phyloP scores from a whole-genome alignment of 1,140 invertebrate species.

The Physella acuta region DNA sequence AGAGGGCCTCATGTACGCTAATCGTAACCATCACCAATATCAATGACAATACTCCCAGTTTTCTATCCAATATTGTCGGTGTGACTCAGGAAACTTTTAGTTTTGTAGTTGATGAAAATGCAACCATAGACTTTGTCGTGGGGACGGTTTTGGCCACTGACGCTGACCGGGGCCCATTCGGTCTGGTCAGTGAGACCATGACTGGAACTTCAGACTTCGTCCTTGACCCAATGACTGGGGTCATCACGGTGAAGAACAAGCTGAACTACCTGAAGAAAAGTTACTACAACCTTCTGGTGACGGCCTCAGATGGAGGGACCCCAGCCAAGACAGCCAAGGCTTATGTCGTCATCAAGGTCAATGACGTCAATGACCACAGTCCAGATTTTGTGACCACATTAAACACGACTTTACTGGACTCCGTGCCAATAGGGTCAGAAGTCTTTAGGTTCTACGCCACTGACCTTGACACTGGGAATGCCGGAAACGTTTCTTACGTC shows the following conservation, averaged over 20 bases:
- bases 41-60: conserved; percentile 5
- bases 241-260: neutral
- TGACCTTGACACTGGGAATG: conserved; percentile 10
- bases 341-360: conserved; percentile 1
- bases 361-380: conserved; percentile 11
- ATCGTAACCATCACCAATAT: neutral
- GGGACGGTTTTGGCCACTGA: conserved; percentile 7
- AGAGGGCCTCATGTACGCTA: conserved; percentile 3
- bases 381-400: neutral
- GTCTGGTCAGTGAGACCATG: neutral
- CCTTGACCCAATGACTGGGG: neutral
- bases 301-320: neutral
- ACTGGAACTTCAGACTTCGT: neutral
- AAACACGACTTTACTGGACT: neutral
- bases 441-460: conserved; percentile 4
- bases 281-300: neutral
- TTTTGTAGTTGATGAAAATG: conserved; percentile 3
- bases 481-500: conserved; percentile 1
- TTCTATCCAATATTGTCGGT: neutral
- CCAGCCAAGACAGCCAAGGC: neutral
- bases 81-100: neutral
- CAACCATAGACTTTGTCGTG: neutral
- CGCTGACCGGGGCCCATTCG: neutral
- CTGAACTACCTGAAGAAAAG: conserved; percentile 1
- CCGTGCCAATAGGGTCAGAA: neutral